phyloP scores from a whole-genome alignment of 2,113 vertebrate species.

The Labeo catla region DNA sequence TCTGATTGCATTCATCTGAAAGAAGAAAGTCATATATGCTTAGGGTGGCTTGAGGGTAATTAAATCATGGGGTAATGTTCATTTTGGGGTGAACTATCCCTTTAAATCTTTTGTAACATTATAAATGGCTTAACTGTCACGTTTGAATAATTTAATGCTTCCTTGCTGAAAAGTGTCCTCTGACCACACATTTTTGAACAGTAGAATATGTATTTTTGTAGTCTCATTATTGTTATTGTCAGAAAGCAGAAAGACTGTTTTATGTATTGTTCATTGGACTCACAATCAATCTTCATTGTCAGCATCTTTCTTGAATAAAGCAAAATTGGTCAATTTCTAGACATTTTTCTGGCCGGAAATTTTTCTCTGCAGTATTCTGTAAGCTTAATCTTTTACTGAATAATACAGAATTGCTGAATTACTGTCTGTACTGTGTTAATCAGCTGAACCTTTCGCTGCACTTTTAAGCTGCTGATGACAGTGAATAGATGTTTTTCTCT shows the following conservation, averaged over 20 bases:
- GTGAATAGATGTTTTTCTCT: slow-evolving; percentile 16
- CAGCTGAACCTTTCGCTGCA: not conserved
- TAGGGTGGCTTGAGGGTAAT: too few relatives aligned
- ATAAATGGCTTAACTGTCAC: not conserved
- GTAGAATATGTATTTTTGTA: not conserved
- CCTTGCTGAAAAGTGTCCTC: not conserved
- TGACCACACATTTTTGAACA: too few relatives aligned
- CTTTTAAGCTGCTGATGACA: not conserved
- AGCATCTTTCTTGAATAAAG: not conserved
- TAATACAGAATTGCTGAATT: not conserved
- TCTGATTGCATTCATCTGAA: too few relatives aligned
- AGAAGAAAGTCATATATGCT: too few relatives aligned
- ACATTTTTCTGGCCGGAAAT: not conserved
- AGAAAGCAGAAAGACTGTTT: not conserved
- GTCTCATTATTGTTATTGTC: not conserved
- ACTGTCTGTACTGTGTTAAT: not conserved
- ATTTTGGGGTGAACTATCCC: too few relatives aligned
- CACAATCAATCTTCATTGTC: not conserved
- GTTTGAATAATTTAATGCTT: not conserved
- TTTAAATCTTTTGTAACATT: not conserved
- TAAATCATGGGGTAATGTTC: too few relatives aligned
- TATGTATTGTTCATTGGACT: not conserved
- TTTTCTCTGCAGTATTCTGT: not conserved
- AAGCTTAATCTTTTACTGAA: not conserved
- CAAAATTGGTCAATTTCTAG: not conserved